phyloP scores from a whole-genome alignment of 2,113 vertebrate genomes.

The Chloebia gouldiae region DNA sequence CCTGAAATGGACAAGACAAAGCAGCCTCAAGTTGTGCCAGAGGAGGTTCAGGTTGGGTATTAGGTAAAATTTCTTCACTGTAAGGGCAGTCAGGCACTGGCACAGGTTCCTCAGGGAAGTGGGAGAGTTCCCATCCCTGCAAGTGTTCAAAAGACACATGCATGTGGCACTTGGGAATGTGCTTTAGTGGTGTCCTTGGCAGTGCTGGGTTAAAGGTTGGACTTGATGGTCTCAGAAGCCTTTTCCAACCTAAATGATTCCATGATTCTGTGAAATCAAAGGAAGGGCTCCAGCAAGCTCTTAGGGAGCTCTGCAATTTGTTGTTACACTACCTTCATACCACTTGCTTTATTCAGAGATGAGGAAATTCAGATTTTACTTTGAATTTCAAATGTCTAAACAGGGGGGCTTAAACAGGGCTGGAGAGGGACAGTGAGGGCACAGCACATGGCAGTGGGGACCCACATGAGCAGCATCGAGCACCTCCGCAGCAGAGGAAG shows the following conservation, averaged over 20 bases:
- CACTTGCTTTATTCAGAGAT: neutral
- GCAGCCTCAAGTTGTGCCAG: neutral
- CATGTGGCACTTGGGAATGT: neutral
- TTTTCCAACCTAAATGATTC: neutral
- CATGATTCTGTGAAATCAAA: neutral
- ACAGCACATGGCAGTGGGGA: neutral
- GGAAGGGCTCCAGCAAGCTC: neutral
- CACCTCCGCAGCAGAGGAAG: neutral
- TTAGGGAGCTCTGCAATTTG: neutral
- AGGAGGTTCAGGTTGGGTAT: neutral
- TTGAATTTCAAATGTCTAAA: neutral
- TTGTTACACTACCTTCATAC: neutral
- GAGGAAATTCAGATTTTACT: neutral
- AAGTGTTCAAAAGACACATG: neutral
- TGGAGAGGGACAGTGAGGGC: neutral
- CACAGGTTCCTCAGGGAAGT: neutral
- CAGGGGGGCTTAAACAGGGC: neutral
- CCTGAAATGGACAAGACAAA: neutral
- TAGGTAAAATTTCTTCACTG: neutral
- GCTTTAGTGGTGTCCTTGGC: neutral
- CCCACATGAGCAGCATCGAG: fast-evolving
- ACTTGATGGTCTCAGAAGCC: neutral
- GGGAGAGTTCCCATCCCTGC: neutral
- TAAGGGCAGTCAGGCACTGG: neutral
- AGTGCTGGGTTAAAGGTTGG: neutral